Base-by-base conservation (phyloP, 2,888 invertebrate species). In the Callyntrura sp. region DNA sequence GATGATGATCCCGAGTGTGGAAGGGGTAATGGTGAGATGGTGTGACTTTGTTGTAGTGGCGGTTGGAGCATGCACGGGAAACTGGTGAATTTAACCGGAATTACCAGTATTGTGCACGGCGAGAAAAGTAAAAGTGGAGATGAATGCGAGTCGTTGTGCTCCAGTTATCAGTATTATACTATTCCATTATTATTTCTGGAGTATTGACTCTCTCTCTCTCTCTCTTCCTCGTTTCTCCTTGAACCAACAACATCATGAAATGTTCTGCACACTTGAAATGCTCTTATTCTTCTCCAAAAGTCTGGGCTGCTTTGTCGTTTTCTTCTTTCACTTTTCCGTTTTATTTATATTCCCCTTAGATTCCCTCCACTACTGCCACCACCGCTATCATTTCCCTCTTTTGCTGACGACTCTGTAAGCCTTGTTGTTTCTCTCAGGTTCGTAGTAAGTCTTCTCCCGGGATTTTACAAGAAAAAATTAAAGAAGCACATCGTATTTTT, bases 141-240 rank as follows among this genome's bases (percentile, higher is more conserved):
- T 60, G 79, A 79, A 79, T 79, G 79, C 57, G 60, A 60, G 60
- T 82, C 65, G 62, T 82, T 35, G 62, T 82, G 82, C 65, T 82
- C 25, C 82, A 62, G 82, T 82, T 62, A 82, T 82, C 82, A 82
- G 48, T 65, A 65, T 82, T 82, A 62, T 82, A 65, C 65, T 23
- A 65, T 82, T 82, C 62, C 35, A 35, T 35, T 23, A 48, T 65
- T 82, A 82, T 65, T 82, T 57, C 48, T 48, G 6, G 65, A 82
- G 82, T 65, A 82, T 82, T 82, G 82, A 82, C 82, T 82, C 65
- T 45, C 62, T 48, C 51, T 51, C 1, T n/a, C 82, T 82, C 65
- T 45, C 62, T 48, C 51, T 51, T 6, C 17, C 57, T 57, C 17
- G 1, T 57, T 57, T 20, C 35, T 35, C 35, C 35, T 35, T 35